Evolutionary conservation across 2,113 vertebrate species (phyloP).

Genomic region (Sus scrofa): DNA sequence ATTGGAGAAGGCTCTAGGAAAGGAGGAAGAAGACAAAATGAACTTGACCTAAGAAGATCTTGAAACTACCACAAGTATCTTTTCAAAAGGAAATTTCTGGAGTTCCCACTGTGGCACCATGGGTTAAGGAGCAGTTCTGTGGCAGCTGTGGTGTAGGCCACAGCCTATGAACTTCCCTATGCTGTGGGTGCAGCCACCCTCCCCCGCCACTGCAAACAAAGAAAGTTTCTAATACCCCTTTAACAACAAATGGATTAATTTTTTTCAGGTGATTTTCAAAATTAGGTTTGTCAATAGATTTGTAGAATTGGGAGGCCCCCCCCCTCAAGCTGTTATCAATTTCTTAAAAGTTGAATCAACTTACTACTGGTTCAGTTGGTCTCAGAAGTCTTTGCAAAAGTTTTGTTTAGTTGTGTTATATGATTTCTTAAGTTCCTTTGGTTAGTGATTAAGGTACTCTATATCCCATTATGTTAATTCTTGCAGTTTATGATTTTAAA

Average conservation of each 20-base stretch:
- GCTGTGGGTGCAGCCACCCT: too few species aligned
- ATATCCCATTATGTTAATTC: constrained; percentile 11
- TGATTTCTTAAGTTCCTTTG: not conserved
- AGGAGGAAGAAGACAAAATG: not conserved
- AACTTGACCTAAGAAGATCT: not conserved
- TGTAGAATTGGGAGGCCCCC: not conserved
- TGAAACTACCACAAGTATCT: not conserved
- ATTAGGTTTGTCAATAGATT: not conserved
- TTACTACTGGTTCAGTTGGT: not conserved
- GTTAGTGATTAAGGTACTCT: not conserved
- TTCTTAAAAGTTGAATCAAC: not conserved
- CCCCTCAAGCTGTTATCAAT: not conserved
- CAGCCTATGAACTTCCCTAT: too few species aligned
- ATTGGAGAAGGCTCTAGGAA: not conserved
- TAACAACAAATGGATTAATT: not conserved
- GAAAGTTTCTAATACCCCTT: not conserved
- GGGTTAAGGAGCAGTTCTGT: too few species aligned
- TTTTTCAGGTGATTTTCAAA: not conserved
- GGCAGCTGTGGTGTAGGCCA: too few species aligned
- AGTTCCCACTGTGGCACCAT: too few species aligned
- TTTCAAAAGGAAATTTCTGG: constrained; percentile 31
- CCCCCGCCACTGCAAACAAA: too few species aligned
- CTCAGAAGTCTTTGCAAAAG: not conserved
- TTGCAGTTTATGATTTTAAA: not conserved
- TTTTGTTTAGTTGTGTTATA: not conserved